These are phyloP conservation scores for Dysmachus trigonus DNA, from an alignment of 2,888 invertebrate species.

Conservation along the genomic window DNA sequence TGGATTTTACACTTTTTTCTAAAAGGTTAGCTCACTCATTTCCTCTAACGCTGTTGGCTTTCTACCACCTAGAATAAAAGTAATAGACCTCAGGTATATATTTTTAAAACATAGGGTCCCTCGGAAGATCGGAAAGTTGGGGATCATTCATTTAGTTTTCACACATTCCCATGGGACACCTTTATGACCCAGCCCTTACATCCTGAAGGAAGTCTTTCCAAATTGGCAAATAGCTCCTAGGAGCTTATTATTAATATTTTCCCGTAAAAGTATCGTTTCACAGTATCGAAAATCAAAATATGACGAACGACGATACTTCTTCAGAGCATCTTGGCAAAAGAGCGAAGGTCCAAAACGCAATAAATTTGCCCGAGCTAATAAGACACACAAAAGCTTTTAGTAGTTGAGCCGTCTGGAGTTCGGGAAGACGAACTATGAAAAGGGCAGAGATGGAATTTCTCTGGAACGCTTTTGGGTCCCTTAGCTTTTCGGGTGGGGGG, in stretches of 20 bases:
- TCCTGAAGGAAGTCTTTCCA: background rate
- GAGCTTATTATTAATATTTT: background rate
- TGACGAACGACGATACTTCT: background rate
- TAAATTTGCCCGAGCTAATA: conserved; percentile 25
- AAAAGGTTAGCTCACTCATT: too few species aligned
- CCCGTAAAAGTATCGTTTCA: background rate
- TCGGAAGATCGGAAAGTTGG: too few species aligned
- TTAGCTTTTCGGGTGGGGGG: background rate
- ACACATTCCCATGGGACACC: too few species aligned
- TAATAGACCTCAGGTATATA: too few species aligned
- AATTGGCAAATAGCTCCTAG: background rate
- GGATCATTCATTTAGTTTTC: too few species aligned
- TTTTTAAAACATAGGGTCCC: too few species aligned
- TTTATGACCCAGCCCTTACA: too few species aligned
- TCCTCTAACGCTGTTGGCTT: too few species aligned
- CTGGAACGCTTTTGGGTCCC: background rate
- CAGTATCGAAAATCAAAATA: background rate
- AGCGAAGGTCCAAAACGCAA: background rate
- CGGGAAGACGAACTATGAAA: background rate
- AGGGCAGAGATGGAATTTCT: background rate
- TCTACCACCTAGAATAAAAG: too few species aligned
- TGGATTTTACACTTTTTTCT: too few species aligned
- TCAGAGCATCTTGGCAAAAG: background rate
- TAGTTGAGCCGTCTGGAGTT: background rate
- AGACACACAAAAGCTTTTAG: conserved; percentile 39